Percentiles rank a stretch among this genome's conserved stretches.
These are phyloP conservation scores for Characodon lateralis DNA, from an alignment of 2,797 vertebrate species.

Conservation along the genomic window DNA sequence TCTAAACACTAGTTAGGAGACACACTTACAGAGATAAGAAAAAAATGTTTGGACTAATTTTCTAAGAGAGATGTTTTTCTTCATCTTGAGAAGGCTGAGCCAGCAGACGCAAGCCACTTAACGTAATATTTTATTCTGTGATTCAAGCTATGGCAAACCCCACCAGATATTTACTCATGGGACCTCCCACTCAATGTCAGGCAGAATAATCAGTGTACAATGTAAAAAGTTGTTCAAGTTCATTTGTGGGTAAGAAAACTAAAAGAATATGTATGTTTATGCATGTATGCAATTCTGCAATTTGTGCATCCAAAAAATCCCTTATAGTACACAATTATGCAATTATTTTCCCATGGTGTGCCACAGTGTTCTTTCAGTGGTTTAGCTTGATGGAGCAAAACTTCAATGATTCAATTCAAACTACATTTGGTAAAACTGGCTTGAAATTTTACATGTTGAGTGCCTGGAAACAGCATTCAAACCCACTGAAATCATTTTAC, in stretches of 20 bases:
- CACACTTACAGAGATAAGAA: not conserved
- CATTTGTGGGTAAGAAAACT: not conserved
- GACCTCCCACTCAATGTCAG: constrained; percentile 15
- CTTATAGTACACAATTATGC: constrained; percentile 19
- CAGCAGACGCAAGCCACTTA: constrained; percentile 43
- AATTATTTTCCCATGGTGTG: constrained; percentile 21
- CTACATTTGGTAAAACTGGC: not conserved
- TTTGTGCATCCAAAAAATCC: constrained; percentile 25
- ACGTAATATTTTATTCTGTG: constrained; percentile 49
- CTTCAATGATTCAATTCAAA: too few species aligned
- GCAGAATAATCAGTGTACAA: constrained; percentile 4
- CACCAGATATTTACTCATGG: constrained; percentile 9
- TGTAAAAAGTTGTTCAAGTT: not conserved
- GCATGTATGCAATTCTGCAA: constrained; percentile 16
- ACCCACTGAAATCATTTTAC: too few species aligned
- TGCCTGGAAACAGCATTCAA: too few species aligned
- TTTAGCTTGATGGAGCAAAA: constrained; percentile 2
- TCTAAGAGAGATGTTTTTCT: constrained; percentile 44
- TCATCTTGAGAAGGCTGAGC: constrained; percentile 18
- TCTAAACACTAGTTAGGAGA: not conserved
- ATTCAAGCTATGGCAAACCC: constrained; percentile 31
- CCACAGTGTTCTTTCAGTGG: not conserved
- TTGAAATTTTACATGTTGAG: not conserved
- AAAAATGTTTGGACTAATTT: constrained; percentile 34
- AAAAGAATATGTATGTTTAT: not conserved